Evolutionary conservation across 1,140 invertebrate genomes (phyloP), one percentile per base, ranked within the genome.

Genomic region (Samia ricini): DNA sequence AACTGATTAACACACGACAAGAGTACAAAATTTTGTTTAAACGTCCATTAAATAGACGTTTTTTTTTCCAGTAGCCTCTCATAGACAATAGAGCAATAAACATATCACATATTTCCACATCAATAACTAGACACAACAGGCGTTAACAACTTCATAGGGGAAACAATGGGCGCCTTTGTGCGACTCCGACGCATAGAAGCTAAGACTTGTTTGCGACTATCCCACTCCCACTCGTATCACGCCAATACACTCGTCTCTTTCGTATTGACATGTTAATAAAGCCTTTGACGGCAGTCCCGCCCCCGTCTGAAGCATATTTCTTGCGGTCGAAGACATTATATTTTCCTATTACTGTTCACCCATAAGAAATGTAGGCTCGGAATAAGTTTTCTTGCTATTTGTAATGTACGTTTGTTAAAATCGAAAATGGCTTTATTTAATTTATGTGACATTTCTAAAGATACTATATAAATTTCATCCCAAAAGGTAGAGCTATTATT

Each of bases 241-340:
- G 26, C 2, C 23, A 22, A 8, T 29, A 29, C 58, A 36, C 12
- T 29, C 18, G 20, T 60, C 59, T 61, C 60, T 42, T 18, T 66
- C 57, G 15, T 61, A 67, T 42, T 71, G 64, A 67, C 69, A 71
- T 67, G 69, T 71, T 71, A 70, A 67, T 71, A 66, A 58, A 67
- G 51, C 60, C 52, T 71, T 66, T 66, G 49, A 62, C 22, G 50
- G 15, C 33, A 19, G 33, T 65, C 50, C 61, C 64, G 61, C 61
- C 64, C 61, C 57, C 23, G 42, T 56, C 51, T 54, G 21, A 23
- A 26, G 36, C 52, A 51, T 55, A 55, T 48, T 60, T 60, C 50
- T 56, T 64, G 58, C n/a, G 57, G 63, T 60, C 24, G n/a, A 26
- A 18, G 36, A 21, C 57, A 50, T 59, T 59, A 59, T 50, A 26